Base-by-base conservation (phyloP, 2,888 invertebrate genomes). In the Rhagonycha fulva region DNA sequence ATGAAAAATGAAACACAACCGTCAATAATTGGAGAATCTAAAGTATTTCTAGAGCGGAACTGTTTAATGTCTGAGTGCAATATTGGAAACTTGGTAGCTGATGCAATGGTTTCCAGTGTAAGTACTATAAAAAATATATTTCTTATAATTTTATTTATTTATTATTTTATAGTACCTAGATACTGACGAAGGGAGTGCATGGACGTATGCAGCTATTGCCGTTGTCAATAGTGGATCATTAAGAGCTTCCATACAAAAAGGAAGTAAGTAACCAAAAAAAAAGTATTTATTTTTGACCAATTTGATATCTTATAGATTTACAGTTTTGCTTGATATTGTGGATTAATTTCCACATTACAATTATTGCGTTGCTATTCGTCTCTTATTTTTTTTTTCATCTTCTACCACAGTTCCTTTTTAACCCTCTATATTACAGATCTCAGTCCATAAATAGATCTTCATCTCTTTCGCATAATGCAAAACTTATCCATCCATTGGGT, bases 71-170 rank as follows among this genome's bases (percentile, higher is more conserved):
- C 83, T 0, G 95, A 96, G 86, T 95, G 95, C 82, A 94, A 92
- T 82, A 87, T 95, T 68, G 95, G 95, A 28, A 93, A 91, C 84
- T 91, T 94, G 26, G 89, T 94, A 70, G 90, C 94, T 32, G 95
- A 95, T 80, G 92, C 94, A 0, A 92, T 93, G 88, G 88, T 94
- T 77, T 88, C 63, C 14, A 63, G 63, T 26, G 74, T 74, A 11
- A 74, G 68, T 63, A 7, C n/a, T 9, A 24, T 0, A 14, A 12
- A 14, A n/a, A 24, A 12, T 32, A 12, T 0, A 24, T 24, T 7
- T 24, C n/a, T 68, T 72, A 2, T 0, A 3, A 19, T 30, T 14
- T 19, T 4, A 63, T 9, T 66, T 28, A 14, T 14, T 23, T 71
- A 11, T 28, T 30, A 62, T 4, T 63, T 69, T 70, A 81, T 83